A percentile compares a stretch with the other conserved stretches of the same genome.
phyloP scores from a whole-genome alignment of 1,140 invertebrate genomes.

The Formica exsecta region DNA sequence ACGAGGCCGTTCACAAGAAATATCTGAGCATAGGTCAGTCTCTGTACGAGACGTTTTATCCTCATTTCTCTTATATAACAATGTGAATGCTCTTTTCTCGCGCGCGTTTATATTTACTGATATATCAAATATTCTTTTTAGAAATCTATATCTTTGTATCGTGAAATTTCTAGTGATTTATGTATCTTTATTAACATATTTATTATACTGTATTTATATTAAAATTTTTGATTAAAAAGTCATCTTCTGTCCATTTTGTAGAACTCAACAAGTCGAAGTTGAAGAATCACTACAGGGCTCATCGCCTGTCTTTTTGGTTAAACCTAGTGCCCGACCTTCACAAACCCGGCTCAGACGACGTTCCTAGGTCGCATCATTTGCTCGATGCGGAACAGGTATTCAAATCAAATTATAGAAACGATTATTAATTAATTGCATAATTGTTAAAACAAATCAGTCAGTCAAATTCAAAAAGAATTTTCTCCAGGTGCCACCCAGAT shows the following conservation, averaged over 20 bases:
- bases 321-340: conserved; percentile 98
- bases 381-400: conserved; percentile 91
- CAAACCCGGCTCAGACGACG: conserved; percentile 93
- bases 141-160: background rate
- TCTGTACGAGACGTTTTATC: background rate
- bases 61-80: too few species aligned
- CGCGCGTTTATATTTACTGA: too few species aligned
- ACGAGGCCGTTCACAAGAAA: conserved; percentile 96
- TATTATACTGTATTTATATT: background rate
- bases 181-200: background rate
- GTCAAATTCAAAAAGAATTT: background rate
- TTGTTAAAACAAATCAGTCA: background rate
- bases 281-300: conserved; percentile 97
- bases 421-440: background rate
- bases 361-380: conserved; percentile 94
- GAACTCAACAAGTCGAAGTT: conserved; percentile 96
- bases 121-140: too few species aligned
- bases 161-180: background rate
- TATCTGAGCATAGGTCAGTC: conserved; percentile 94
- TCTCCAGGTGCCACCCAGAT: conserved; percentile 83
- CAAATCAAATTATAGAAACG: background rate
- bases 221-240: background rate
- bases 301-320: conserved; percentile 97
- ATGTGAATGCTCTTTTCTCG: background rate
- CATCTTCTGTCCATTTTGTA: conserved; percentile 81